A percentile compares a stretch with the other conserved stretches of the same genome.
Conservation (phyloP, 2,888 invertebrate species). For the Pelosia muscerda region DNA sequence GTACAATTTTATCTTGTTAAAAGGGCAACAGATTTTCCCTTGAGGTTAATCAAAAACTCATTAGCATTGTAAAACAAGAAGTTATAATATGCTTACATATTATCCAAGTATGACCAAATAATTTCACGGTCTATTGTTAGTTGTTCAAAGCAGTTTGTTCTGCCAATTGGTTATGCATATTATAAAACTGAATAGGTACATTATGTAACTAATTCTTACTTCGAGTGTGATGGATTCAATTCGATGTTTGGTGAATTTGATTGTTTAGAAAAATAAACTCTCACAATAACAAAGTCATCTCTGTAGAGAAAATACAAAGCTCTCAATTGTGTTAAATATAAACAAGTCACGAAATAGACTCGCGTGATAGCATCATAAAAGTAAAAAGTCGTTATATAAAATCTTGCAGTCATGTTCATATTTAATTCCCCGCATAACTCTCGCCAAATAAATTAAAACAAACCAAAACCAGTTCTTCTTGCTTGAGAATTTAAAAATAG, state of each 20-base stretch:
- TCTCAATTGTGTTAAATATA: slow-evolving; percentile 42
- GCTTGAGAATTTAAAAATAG: slow-evolving; percentile 72
- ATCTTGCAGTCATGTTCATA: slow-evolving; percentile 54
- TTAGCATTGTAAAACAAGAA: slow-evolving; percentile 32
- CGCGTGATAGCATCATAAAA: slow-evolving; percentile 55
- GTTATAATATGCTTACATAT: slow-evolving; percentile 21
- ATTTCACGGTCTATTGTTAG: slow-evolving; percentile 35
- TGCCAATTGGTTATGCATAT: slow-evolving; percentile 47
- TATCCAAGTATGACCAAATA: slow-evolving; percentile 29
- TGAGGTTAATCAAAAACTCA: slow-evolving; percentile 39
- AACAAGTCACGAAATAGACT: slow-evolving; percentile 43
- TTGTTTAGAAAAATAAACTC: slow-evolving; percentile 32
- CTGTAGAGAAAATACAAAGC: slow-evolving; percentile 48
- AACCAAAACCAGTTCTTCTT: slow-evolving; percentile 59
- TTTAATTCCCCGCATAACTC: slow-evolving; percentile 65
- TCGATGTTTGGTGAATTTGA: slow-evolving; percentile 31
- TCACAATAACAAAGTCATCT: slow-evolving; percentile 27
- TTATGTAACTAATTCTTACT: slow-evolving; percentile 55
- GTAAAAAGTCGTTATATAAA: slow-evolving; percentile 72
- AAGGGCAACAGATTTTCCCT: slow-evolving; percentile 40
- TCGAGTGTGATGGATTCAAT: slow-evolving; percentile 54
- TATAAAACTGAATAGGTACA: slow-evolving; percentile 51
- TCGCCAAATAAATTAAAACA: slow-evolving; percentile 71
- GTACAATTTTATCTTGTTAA: slow-evolving; percentile 38
- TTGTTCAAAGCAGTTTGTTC: slow-evolving; percentile 33